A percentile compares a stretch with the other conserved stretches of the same genome.
phyloP scores from a whole-genome alignment of 2,888 invertebrate genomes.

The Pristionchus arcanus region DNA sequence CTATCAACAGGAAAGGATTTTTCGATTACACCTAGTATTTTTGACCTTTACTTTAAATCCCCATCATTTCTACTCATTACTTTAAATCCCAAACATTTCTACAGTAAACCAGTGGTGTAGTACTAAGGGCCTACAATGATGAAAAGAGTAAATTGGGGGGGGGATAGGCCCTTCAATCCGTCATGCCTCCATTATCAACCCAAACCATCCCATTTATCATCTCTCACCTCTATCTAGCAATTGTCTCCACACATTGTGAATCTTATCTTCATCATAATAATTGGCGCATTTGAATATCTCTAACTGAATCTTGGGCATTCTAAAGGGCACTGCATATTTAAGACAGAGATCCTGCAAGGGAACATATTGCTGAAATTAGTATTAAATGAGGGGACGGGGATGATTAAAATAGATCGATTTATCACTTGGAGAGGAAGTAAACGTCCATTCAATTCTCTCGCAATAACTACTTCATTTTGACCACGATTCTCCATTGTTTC shows the following conservation, averaged over 20 bases:
- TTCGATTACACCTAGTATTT: no score
- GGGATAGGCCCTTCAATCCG: background rate
- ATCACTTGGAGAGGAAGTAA: conserved; percentile 61
- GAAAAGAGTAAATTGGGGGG: no score
- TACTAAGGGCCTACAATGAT: no score
- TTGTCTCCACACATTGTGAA: conserved; percentile 93
- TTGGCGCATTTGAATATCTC: conserved; percentile 96
- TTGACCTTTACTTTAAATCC: no score
- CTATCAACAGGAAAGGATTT: no score
- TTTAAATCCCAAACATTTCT: no score
- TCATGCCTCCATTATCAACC: background rate
- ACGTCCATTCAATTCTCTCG: conserved; percentile 61
- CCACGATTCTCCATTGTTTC: conserved; percentile 56
- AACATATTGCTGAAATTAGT: background rate
- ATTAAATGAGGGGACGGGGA: no score
- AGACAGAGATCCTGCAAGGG: conserved; percentile 46
- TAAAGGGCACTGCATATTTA: conserved; percentile 61
- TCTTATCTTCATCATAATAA: conserved; percentile 90
- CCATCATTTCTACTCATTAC: no score
- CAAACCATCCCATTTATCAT: background rate
- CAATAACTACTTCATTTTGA: conserved; percentile 50
- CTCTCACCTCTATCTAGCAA: conserved; percentile 83
- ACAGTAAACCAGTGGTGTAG: no score
- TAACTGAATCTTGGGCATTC: conserved; percentile 88
- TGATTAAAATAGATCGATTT: background rate